Base-by-base conservation (phyloP, 1,140 invertebrate species). In the Thalassaphorura encarpata region DNA sequence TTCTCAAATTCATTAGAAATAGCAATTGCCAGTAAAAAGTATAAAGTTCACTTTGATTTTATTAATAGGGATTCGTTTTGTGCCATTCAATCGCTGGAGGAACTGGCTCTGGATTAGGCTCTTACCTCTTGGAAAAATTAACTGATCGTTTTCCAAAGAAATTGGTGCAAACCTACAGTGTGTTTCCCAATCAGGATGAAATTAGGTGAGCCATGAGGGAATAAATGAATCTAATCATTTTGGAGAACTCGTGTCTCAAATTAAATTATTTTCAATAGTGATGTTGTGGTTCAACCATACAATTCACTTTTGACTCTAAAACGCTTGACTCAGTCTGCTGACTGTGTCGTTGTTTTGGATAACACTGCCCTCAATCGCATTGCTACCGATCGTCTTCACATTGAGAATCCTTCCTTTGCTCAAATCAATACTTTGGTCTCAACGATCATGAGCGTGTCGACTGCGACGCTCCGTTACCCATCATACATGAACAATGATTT, bases 401-500 rank as follows among this genome's bases (percentile, higher is more conserved):
- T 97, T 68, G 83, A 95, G 68, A 96, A 94, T 69, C 95, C 95
- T 1, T 89, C 89, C 4, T 97, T 99, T 68, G 83, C 86, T 24
- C 93, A 99, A 74, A 97, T 99, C 62, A 99, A 99, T 73, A 88
- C 89, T 54, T 77, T 99, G 58, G 94, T 99, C 11, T 97, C 93
- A 8, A 97, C 91, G 16, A 97, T 99, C 47, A 97, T 99, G 95
- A 94, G 92, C 47, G 90, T 93, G 13, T 92, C 89, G 56, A 99
- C 95, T 4, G 85, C 93, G 4, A 97, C 93, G 1, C 71, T 97
- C 42, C 81, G 92, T 63, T 99, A 97, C 77, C 95, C 95, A 19
- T 94, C 92, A 1, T 97, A 97, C 71, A 97, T 98, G 90, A 97
- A 98, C 72, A 98, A 98, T 72, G 94, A 97, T 75, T 76, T 99